Percentiles rank a stretch among this genome's conserved stretches.
phyloP scores from a whole-genome alignment of 2,113 vertebrate genomes.

The Hirundichthys speculiger region DNA sequence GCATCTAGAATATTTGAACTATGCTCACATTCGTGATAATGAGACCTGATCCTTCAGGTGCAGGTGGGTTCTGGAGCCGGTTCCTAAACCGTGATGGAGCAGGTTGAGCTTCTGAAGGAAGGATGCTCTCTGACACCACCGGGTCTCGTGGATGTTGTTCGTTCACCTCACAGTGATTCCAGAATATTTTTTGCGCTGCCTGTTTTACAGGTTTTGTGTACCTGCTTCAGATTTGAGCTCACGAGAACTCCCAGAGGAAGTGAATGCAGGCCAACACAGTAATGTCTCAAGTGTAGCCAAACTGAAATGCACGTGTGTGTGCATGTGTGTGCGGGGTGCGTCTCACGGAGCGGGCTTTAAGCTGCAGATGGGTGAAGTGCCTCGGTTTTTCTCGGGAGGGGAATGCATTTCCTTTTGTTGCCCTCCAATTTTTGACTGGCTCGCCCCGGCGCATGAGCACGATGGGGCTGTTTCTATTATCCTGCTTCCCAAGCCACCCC shows the following conservation, averaged over 20 bases:
- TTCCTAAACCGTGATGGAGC: too few species aligned
- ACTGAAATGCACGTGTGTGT: slow-evolving; percentile 10
- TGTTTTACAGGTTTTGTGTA: not conserved
- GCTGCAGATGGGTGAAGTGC: slow-evolving; percentile 65
- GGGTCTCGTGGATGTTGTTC: too few species aligned
- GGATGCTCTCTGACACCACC: too few species aligned
- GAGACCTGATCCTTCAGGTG: too few species aligned
- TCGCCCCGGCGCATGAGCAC: slow-evolving; percentile 68
- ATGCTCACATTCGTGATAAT: too few species aligned
- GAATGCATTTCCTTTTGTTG: slow-evolving; percentile 75
- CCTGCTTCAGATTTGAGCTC: slow-evolving; percentile 17
- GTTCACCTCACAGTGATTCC: too few species aligned
- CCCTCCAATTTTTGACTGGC: slow-evolving; percentile 72
- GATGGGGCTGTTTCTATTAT: slow-evolving; percentile 79
- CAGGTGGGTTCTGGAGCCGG: too few species aligned
- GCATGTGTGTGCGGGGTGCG: slow-evolving; percentile 25
- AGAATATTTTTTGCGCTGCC: too few species aligned
- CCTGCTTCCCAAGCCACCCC: slow-evolving; percentile 37
- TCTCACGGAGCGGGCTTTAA: slow-evolving; percentile 33
- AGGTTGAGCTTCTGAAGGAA: too few species aligned
- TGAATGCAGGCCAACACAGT: slow-evolving; percentile 3
- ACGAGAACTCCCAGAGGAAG: slow-evolving; percentile 10
- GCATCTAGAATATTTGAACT: too few species aligned
- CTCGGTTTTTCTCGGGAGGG: slow-evolving; percentile 60
- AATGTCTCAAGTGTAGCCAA: slow-evolving; percentile 1